Base-by-base conservation (phyloP, 1,140 invertebrate genomes). In the Anastatus disparis region DNA sequence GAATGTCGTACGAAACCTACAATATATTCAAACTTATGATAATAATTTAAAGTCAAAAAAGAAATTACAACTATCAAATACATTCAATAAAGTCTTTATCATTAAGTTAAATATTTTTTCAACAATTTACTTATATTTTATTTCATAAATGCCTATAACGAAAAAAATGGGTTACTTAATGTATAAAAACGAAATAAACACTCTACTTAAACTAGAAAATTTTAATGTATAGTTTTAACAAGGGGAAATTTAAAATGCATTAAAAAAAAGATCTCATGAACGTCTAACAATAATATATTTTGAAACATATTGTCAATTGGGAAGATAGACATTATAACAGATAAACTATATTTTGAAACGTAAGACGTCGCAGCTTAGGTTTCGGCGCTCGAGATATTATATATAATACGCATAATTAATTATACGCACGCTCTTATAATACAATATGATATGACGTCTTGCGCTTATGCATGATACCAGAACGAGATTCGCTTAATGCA, bases 231-330 rank as follows among this genome's bases (percentile, higher is more conserved):
- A n/a, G n/a, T 48, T 27, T 55, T 55, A 2, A 22, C 12, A 35
- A 35, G 53, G 53, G 35, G 17, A n/a, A 20, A n/a, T 35, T 35
- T 55, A 9, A 17, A 55, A 58, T 58, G 42, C 38, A 29, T 44
- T 40, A 13, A 65, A 74, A 68, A 76, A 76, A 76, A 61, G 31
- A 50, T 31, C 27, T 64, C 35, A 73, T 46, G 75, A 83, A 81
- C 74, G 81, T 81, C 81, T 82, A 83, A 83, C 81, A 83, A 82
- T 82, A 74, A 83, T 82, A 83, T 83, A 83, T 83, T 81, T 82
- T 78, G 74, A 78, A 81, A 81, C 81, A 83, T 83, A 83, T 83
- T 83, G 81, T 83, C 81, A 81, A 82, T 71, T 83, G 76, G 79
- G 76, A 76, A 77, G 73, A 81, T 81, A 82, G 76, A 82, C 78